phyloP scores from a whole-genome alignment of 2,888 invertebrate genomes.

The Gisinianus flammeolus region DNA sequence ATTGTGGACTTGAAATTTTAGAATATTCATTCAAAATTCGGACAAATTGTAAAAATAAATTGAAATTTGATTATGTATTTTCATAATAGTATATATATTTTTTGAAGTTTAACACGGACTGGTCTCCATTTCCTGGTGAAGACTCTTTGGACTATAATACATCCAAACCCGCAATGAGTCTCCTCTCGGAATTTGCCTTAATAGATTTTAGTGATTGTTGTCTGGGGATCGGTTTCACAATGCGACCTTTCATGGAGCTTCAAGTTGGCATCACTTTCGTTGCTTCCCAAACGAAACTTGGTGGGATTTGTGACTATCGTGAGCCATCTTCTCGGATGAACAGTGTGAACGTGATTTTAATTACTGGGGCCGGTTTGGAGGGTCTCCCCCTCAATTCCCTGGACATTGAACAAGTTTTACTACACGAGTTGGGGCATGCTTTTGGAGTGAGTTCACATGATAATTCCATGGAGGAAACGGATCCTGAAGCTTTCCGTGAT shows the following conservation, averaged over 20 bases:
- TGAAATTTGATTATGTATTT: background rate
- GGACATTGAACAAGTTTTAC: constrained; percentile 37
- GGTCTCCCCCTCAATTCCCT: constrained; percentile 17
- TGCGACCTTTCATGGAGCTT: constrained; percentile 36
- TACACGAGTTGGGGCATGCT: constrained; percentile 44
- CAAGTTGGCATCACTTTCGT: constrained; percentile 42
- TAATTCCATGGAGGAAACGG: constrained; percentile 4
- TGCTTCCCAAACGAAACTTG: constrained; percentile 32
- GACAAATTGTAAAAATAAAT: too few species aligned
- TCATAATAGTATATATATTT: background rate
- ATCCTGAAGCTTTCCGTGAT: background rate
- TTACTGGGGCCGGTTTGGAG: constrained; percentile 33
- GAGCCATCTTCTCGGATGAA: constrained; percentile 30
- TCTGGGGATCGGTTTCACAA: constrained; percentile 44
- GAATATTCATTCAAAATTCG: too few species aligned
- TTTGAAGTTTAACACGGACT: constrained; percentile 36
- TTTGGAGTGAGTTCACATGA: constrained; percentile 43
- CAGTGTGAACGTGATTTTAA: constrained; percentile 38
- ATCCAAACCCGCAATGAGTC: constrained; percentile 25
- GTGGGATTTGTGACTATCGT: constrained; percentile 45
- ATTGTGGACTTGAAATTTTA: too few species aligned
- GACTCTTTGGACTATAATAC: constrained; percentile 31
- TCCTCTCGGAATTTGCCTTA: constrained; percentile 35
- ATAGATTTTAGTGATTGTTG: constrained; percentile 42
- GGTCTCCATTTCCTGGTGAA: constrained; percentile 41